phyloP scores from a whole-genome alignment of 2,113 vertebrate genomes.

The Alosa alosa region DNA sequence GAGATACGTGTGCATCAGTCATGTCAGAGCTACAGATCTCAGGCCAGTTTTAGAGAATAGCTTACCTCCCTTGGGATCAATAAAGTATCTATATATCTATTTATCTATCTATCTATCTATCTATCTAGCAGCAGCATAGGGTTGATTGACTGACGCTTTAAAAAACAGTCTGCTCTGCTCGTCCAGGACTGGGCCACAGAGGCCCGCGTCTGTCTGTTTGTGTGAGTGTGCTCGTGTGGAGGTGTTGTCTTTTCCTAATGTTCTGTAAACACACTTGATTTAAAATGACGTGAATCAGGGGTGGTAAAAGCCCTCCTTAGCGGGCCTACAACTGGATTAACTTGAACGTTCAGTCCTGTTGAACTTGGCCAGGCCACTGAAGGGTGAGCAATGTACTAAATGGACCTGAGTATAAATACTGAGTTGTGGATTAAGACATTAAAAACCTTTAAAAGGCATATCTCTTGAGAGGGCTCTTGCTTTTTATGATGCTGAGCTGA shows the following conservation, averaged over 20 bases:
- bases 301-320: conserved; percentile 53
- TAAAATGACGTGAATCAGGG: conserved; percentile 44
- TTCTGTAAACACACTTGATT: conserved; percentile 45
- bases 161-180: neutral
- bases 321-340: conserved; percentile 38
- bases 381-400: conserved; percentile 64
- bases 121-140: neutral
- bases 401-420: conserved; percentile 71
- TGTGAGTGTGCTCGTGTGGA: conserved; percentile 6
- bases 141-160: conserved; percentile 22
- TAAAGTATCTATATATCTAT: too few relatives aligned
- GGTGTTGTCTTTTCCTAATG: conserved; percentile 37
- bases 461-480: conserved; percentile 46
- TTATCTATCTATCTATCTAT: neutral
- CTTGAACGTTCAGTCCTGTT: conserved; percentile 42
- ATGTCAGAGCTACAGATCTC: neutral
- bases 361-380: conserved; percentile 41
- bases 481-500: conserved; percentile 30
- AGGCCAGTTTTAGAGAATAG: neutral
- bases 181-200: neutral
- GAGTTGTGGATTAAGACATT: conserved; percentile 48
- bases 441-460: conserved; percentile 48
- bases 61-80: too few relatives aligned
- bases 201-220: neutral
- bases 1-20: neutral